These are phyloP conservation scores for Dryobates pubescens DNA, from an alignment of 2,797 vertebrate species.

Conservation along the genomic window DNA sequence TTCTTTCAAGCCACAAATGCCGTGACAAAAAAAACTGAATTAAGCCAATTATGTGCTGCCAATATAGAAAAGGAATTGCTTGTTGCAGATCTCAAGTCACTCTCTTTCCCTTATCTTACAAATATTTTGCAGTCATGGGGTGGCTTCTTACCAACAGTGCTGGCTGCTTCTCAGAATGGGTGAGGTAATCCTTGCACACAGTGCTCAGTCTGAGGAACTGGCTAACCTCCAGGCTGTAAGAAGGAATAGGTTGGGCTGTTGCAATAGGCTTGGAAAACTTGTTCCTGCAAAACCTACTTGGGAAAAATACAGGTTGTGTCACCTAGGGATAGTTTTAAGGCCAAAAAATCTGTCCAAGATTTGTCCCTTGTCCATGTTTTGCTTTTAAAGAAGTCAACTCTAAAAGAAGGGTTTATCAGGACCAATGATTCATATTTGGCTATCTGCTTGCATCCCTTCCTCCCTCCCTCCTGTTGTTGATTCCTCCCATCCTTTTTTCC, in stretches of 20 bases:
- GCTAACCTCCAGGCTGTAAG: conserved; percentile 25
- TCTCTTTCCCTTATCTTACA: background rate
- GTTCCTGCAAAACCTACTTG: background rate
- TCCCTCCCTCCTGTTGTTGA: background rate
- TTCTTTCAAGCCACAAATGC: background rate
- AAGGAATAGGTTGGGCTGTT: background rate
- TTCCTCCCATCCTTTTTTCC: background rate
- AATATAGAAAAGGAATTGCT: background rate
- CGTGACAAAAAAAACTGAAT: background rate
- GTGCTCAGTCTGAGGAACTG: background rate
- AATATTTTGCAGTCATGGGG: conserved; percentile 2
- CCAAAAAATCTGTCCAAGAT: background rate
- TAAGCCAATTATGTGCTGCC: background rate
- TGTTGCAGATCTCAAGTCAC: background rate
- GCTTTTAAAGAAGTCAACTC: background rate
- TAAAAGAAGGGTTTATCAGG: background rate
- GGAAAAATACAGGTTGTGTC: background rate
- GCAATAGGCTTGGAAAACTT: background rate
- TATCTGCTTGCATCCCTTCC: background rate
- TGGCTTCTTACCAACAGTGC: conserved; percentile 7
- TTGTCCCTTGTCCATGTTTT: background rate
- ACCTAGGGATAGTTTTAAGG: background rate
- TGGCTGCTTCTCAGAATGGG: conserved; percentile 15
- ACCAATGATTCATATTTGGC: background rate
- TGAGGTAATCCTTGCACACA: conserved; percentile 37